phyloP scores from a whole-genome alignment of 1,140 invertebrate genomes.

The Trissolcus basalis region DNA sequence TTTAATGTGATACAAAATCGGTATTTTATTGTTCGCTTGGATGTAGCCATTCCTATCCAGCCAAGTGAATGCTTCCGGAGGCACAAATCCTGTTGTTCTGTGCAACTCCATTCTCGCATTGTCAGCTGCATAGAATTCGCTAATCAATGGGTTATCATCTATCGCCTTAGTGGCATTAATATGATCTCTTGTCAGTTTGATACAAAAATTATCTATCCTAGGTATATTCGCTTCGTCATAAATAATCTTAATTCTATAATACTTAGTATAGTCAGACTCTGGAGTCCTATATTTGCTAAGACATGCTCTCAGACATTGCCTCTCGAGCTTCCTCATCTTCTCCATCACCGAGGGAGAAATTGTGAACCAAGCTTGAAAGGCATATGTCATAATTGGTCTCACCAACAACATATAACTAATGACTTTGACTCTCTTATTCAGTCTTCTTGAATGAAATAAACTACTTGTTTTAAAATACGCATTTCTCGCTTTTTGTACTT shows the following conservation, averaged over 20 bases:
- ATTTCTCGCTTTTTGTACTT: neutral
- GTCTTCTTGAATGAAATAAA: neutral
- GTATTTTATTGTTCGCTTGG: too few relatives aligned
- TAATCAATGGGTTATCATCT: too few relatives aligned
- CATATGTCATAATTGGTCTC: neutral
- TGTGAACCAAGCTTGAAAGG: neutral
- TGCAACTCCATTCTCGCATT: too few relatives aligned
- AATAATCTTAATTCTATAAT: neutral
- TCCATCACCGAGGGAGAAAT: conserved; percentile 1
- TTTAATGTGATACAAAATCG: too few relatives aligned
- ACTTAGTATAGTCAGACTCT: conserved; percentile 1
- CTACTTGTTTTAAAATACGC: neutral
- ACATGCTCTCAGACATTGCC: conserved; percentile 3
- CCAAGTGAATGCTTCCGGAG: too few relatives aligned
- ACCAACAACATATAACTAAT: conserved; percentile 4
- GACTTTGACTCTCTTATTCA: neutral
- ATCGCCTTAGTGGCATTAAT: neutral
- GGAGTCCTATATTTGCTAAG: neutral
- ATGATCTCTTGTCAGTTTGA: conserved; percentile 4
- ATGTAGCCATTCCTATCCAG: too few relatives aligned
- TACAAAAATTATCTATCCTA: conserved; percentile 8
- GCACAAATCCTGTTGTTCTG: too few relatives aligned
- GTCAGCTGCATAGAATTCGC: too few relatives aligned
- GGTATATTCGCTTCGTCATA: conserved; percentile 2
- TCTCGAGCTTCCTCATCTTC: conserved; percentile 1